Evolutionary conservation across 2,113 vertebrate species (phyloP), one percentile per base, ranked within the genome.

Genomic region (Aramus guarauna): DNA sequence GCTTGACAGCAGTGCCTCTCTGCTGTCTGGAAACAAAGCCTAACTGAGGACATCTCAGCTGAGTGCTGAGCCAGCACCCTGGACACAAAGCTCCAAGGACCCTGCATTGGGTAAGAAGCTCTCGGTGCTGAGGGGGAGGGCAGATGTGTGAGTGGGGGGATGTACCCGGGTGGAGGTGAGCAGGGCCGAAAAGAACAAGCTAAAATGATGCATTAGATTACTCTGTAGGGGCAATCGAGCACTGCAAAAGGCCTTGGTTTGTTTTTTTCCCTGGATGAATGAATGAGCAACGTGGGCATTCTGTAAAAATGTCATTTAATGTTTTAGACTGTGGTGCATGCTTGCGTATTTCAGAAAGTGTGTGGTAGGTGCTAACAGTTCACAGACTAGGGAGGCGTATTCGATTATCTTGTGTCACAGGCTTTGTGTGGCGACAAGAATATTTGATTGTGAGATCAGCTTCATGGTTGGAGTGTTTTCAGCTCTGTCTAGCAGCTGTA

Each of bases 241-340:
- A 56, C 39, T 52, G 48, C 39, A 48, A 21, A 89, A 77, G n/a
- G 21, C 39, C 23, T 58, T 0, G 0, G 5, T 21, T 45, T 34
- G 36, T 2, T 26, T 7, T 7, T 84, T 50, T 2, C 45, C 30
- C 58, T n/a, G 27, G 26, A 16, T 87, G n/a, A 63, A 30, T 58
- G 81, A 84, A 75, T 41, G 59, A 75, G 29, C 48, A 84, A 34
- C 73, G 30, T 36, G 18, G 41, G 9, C 47, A 36, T 94, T 91
- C 41, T 94, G 53, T 81, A 94, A 85, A 95, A 94, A 56, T 48
- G 11, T 43, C 32, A 79, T 88, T 9, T 66, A 50, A 66, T 87
- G 23, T n/a, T 60, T 75, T 39, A 79, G 48, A 39, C 15, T 43
- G 26, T 9, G 39, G 53, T 37, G 43, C 47, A 41, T 53, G 58